Evolutionary conservation across 2,888 invertebrate species (phyloP).

Genomic region (Argyresthia albistria): DNA sequence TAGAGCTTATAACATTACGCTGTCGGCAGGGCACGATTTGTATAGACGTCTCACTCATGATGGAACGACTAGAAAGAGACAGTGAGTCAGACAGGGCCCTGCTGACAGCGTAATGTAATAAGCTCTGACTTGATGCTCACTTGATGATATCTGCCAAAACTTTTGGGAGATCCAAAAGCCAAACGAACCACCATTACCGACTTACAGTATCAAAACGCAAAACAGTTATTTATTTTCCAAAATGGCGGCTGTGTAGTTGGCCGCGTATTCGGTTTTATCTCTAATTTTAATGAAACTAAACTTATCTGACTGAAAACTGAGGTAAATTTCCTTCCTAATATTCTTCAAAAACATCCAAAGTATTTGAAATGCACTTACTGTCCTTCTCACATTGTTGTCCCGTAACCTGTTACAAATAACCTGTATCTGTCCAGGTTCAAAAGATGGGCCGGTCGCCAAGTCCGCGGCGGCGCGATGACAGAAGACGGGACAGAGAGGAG

Average conservation of each 20-base stretch:
- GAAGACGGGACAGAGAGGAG: conserved; percentile 23
- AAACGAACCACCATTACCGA: too few species aligned
- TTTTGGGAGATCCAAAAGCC: too few species aligned
- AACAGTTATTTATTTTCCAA: conserved; percentile 27
- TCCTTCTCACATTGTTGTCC: too few species aligned
- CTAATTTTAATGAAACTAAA: conserved; percentile 33
- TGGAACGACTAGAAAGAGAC: too few species aligned
- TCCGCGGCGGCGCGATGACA: conserved; percentile 58
- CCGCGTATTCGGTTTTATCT: conserved; percentile 39
- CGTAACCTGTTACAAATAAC: not conserved
- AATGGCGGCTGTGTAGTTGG: conserved; percentile 58
- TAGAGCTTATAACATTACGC: too few species aligned
- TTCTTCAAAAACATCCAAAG: not conserved
- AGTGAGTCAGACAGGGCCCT: too few species aligned
- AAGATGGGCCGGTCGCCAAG: conserved; percentile 65
- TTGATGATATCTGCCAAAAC: too few species aligned
- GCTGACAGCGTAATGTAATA: too few species aligned
- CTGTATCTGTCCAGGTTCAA: conserved; percentile 4
- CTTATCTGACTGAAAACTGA: conserved; percentile 45
- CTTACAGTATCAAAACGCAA: not conserved
- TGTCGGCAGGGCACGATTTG: too few species aligned
- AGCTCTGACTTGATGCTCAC: too few species aligned
- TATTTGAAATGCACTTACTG: not conserved
- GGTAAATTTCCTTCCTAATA: conserved; percentile 26
- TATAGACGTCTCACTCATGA: too few species aligned